Conservation (phyloP, 1,140 invertebrate genomes). For the Geopemphigus sp. region DNA sequence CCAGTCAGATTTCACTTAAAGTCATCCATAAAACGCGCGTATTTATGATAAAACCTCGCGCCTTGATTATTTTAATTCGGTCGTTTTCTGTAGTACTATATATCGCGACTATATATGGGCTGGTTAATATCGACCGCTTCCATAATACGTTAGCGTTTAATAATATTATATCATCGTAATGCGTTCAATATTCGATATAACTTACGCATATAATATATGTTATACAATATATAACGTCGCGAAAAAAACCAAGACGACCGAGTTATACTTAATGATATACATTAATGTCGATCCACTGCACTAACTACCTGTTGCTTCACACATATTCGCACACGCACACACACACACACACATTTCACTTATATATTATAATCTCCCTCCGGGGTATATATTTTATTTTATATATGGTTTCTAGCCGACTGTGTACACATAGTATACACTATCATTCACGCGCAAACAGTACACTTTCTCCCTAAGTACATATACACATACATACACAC, state of each 20-base stretch:
- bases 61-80: too few species aligned
- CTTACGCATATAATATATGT: too few species aligned
- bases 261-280: background rate
- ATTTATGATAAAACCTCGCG: too few species aligned
- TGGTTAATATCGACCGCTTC: too few species aligned
- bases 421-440: background rate
- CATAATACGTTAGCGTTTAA: too few species aligned
- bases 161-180: too few species aligned
- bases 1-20: too few species aligned
- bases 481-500: background rate
- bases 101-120: too few species aligned
- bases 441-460: background rate
- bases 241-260: background rate
- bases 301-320: background rate
- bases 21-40: too few species aligned
- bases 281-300: background rate
- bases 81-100: too few species aligned
- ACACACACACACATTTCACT: background rate
- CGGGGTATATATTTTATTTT: background rate
- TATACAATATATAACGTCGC: too few species aligned
- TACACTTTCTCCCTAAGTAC: conserved; percentile 15
- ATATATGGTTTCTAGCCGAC: background rate
- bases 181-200: too few species aligned
- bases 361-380: background rate
- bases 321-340: background rate